phyloP scores from a whole-genome alignment of 2,888 invertebrate species.

The Lasioglossum leucozonium region DNA sequence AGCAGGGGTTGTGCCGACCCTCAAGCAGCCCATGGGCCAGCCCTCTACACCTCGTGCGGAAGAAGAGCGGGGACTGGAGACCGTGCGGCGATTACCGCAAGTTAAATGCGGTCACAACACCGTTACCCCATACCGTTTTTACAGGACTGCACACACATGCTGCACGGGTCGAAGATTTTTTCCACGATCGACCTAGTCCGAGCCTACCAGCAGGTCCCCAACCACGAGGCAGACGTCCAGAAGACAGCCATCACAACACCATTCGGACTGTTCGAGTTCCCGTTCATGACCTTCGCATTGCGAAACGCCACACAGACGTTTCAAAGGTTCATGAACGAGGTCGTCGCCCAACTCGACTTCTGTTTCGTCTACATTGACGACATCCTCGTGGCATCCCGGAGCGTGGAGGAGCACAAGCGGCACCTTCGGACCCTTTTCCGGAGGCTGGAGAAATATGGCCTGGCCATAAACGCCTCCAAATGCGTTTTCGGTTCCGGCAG shows the following conservation, averaged over 20 bases:
- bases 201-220: constrained; percentile 43
- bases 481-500: too few species aligned
- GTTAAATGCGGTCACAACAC: not conserved
- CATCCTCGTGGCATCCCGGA: not conserved
- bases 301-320: constrained; percentile 31
- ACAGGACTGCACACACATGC: not conserved
- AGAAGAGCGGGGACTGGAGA: constrained; percentile 18
- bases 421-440: too few species aligned
- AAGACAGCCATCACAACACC: constrained; percentile 42
- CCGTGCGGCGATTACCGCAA: constrained; percentile 42
- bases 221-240: constrained; percentile 24
- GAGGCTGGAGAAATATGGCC: too few species aligned
- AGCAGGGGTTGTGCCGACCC: constrained; percentile 31
- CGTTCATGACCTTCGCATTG: constrained; percentile 71
- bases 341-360: constrained; percentile 16
- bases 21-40: constrained; percentile 36
- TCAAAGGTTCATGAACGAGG: constrained; percentile 8
- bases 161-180: not conserved
- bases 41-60: constrained; percentile 35
- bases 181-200: not conserved
- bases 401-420: too few species aligned
- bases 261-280: constrained; percentile 71
- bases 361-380: not conserved
- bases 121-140: not conserved
- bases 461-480: too few species aligned